Base-by-base conservation (phyloP, 2,113 vertebrate species). In the Ranitomeya variabilis region DNA sequence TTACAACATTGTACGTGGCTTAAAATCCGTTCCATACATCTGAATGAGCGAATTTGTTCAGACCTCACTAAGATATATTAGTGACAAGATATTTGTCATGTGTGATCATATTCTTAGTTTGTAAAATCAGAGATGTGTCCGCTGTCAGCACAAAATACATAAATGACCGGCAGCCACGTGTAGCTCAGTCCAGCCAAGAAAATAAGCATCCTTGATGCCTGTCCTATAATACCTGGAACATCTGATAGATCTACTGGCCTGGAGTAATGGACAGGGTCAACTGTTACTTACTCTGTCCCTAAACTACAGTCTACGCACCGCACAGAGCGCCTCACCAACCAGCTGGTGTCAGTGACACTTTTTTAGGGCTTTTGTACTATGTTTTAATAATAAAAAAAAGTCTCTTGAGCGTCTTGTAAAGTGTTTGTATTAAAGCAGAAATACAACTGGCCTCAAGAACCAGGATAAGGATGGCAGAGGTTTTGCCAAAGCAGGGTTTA, bases 401-500 rank as follows among this genome's bases (percentile, higher is more conserved):
- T 11, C 55, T 83, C 19, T n/a, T 55, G 62, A 45, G 76, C n/a
- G 55, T 84, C 45, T 78, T 37, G n/a, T 66, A 55, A 83, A 52
- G 51, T 78, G 73, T 67, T 89, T 54, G 67, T 11, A 78, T 52
- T 51, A 21, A 83, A 52, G 13, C 69, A 45, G 79, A 88, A 74
- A 15, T 51, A 73, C 51, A 57, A 26, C 74, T 59, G 71, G 74
- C 45, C 74, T 85, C 62, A 21, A 31, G 59, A 86, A 69, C 80
- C 37, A 80, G 89, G 73, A 87, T 82, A 86, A 87, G 85, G 77
- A 62, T 86, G 77, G 84, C 78, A 86, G 57, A 13, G 13, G 60
- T 14, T 85, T 78, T 85, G 82, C 71, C 81, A 89, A 89, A 60
- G 71, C 19, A 85, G 59, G 81, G 74, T 85, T 89, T 89, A 83